Conservation (phyloP, 1,140 invertebrate genomes). For the Drosophila burlai region DNA sequence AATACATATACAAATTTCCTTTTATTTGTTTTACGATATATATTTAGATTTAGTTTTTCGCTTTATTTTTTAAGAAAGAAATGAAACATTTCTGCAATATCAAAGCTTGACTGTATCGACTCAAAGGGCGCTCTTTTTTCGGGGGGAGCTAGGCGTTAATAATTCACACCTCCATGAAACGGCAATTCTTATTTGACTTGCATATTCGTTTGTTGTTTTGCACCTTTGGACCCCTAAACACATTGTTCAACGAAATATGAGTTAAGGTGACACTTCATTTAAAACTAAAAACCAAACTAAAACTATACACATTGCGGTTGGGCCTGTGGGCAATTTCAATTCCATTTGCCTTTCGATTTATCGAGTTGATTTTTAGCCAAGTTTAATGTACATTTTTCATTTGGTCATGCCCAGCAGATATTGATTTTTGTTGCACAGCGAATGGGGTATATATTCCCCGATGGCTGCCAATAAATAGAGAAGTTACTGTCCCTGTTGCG, state of each 20-base stretch:
- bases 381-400: conserved; percentile 17
- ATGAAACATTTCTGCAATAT: background rate
- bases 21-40: background rate
- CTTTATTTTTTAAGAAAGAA: too few relatives aligned
- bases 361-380: background rate
- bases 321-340: background rate
- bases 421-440: conserved; percentile 26
- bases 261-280: conserved; percentile 7
- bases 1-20: background rate
- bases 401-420: conserved; percentile 2
- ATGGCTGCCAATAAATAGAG: conserved; percentile 25
- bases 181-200: conserved; percentile 45
- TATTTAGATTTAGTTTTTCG: background rate
- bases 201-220: conserved; percentile 35
- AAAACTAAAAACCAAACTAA: background rate
- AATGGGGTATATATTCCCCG: conserved; percentile 10
- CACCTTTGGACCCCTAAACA: conserved; percentile 2
- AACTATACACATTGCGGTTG: conserved; percentile 10
- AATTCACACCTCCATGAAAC: conserved; percentile 41
- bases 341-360: background rate
- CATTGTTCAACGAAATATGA: conserved; percentile 20
- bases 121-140: background rate
- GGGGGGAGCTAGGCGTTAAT: conserved; percentile 18
- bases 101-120: conserved; percentile 3
- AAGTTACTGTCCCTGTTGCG: conserved; percentile 17